Conservation (phyloP, 2,797 vertebrate genomes). For the Podarcis siculus region DNA sequence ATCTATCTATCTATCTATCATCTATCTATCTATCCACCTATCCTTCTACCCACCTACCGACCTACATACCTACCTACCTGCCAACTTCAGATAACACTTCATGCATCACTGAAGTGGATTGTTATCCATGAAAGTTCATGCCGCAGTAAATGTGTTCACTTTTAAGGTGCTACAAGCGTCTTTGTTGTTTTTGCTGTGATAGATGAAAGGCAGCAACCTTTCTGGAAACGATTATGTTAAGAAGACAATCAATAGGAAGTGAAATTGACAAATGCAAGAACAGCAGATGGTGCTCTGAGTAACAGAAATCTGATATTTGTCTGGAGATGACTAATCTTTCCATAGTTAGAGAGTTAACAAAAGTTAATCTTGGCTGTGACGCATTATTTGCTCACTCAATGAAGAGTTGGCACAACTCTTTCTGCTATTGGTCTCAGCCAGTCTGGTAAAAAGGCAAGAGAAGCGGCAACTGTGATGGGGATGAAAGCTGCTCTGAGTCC, state of each 20-base stretch:
- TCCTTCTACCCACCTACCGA: too few species aligned
- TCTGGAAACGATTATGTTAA: constrained; percentile 4
- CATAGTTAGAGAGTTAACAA: constrained; percentile 50
- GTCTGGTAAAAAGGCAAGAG: constrained; percentile 9
- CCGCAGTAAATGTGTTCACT: too few species aligned
- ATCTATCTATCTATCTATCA: too few species aligned
- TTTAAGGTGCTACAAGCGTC: background rate
- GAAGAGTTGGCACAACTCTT: constrained; percentile 22
- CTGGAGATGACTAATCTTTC: constrained; percentile 44
- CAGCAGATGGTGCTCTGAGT: constrained; percentile 56
- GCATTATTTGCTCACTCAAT: constrained; percentile 32
- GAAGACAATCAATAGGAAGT: background rate
- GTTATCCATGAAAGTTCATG: too few species aligned
- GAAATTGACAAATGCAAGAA: constrained; percentile 37
- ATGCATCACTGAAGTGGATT: background rate
- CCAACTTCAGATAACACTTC: background rate
- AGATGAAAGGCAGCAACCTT: background rate
- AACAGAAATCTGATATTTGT: background rate
- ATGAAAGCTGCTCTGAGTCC: background rate
- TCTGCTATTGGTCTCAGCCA: constrained; percentile 30
- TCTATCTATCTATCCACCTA: too few species aligned
- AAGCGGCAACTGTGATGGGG: background rate
- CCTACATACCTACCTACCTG: too few species aligned
- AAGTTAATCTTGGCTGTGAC: constrained; percentile 45
- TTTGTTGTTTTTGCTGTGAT: background rate